Evolutionary conservation across 2,888 invertebrate genomes (phyloP).

Genomic region (Eustalomyia histrio): DNA sequence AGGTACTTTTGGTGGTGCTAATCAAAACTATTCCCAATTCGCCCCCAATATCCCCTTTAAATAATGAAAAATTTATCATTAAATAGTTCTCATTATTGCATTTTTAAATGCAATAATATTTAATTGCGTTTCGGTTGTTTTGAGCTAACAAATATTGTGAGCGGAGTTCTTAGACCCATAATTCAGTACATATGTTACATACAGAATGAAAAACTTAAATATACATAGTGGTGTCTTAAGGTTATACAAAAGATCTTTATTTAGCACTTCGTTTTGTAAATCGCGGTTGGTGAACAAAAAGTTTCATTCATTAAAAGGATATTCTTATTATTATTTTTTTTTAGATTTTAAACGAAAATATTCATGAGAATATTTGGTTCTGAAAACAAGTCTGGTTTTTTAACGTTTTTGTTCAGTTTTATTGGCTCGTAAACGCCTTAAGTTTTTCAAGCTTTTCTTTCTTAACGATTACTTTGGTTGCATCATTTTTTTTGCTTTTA

Average conservation of each 20-base stretch:
- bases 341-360: slow-evolving; percentile 1
- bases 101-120: too few species aligned
- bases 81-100: too few species aligned
- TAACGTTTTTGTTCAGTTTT: slow-evolving; percentile 14
- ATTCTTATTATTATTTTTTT: slow-evolving; percentile 5
- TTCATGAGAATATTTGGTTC: slow-evolving; percentile 26
- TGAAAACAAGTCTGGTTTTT: slow-evolving; percentile 7
- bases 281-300: slow-evolving; percentile 40
- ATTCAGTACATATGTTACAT: too few species aligned
- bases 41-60: too few species aligned
- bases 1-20: too few species aligned
- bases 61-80: too few species aligned
- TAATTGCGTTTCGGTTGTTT: too few species aligned
- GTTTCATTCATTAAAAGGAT: slow-evolving; percentile 61
- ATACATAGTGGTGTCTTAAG: too few species aligned
- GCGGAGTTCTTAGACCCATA: too few species aligned
- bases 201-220: too few species aligned
- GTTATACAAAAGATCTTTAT: slow-evolving; percentile 21
- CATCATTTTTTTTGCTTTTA: slow-evolving; percentile 50
- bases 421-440: slow-evolving; percentile 35
- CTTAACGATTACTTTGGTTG: slow-evolving; percentile 15
- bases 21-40: too few species aligned
- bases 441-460: not conserved
- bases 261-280: slow-evolving; percentile 22
- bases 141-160: too few species aligned